These are phyloP conservation scores for Tridacna gigas DNA, from an alignment of 2,888 invertebrate genomes.

Conservation along the genomic window DNA sequence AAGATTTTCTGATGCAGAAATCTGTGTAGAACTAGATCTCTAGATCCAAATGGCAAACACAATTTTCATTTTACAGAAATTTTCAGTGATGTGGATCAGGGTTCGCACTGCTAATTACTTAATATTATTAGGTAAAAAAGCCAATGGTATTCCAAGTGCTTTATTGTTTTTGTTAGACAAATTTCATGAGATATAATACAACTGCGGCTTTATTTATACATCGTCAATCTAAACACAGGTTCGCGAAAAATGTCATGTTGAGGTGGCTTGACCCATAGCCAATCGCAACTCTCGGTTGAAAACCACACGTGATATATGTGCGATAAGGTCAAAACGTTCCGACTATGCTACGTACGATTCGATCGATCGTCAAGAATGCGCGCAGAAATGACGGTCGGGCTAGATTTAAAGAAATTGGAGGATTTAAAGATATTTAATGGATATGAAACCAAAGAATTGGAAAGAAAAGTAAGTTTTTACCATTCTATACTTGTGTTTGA, in stretches of 20 bases:
- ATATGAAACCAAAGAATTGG: slow-evolving; percentile 45
- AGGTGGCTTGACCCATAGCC: not conserved
- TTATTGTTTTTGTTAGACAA: no score
- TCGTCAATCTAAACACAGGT: not conserved
- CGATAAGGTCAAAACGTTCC: not conserved
- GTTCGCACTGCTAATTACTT: no score
- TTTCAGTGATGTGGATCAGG: no score
- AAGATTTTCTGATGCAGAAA: no score
- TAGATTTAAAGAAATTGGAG: slow-evolving; percentile 59
- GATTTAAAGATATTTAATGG: slow-evolving; percentile 64
- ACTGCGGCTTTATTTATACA: not conserved
- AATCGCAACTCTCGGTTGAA: slow-evolving; percentile 14
- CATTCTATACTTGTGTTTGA: no score
- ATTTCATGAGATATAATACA: no score
- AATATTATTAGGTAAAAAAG: no score
- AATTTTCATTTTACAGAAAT: no score
- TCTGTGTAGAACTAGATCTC: no score
- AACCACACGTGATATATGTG: not conserved
- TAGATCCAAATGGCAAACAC: no score
- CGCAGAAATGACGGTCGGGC: slow-evolving; percentile 61
- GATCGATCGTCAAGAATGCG: slow-evolving; percentile 46
- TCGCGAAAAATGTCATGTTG: not conserved
- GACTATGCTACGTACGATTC: not conserved
- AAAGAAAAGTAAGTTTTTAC: slow-evolving; percentile 43
- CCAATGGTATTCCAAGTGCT: no score